A percentile compares a stretch with the other conserved stretches of the same genome.
These are phyloP conservation scores for Labrus mixtus DNA, from an alignment of 2,113 vertebrate species.

Conservation along the genomic window DNA sequence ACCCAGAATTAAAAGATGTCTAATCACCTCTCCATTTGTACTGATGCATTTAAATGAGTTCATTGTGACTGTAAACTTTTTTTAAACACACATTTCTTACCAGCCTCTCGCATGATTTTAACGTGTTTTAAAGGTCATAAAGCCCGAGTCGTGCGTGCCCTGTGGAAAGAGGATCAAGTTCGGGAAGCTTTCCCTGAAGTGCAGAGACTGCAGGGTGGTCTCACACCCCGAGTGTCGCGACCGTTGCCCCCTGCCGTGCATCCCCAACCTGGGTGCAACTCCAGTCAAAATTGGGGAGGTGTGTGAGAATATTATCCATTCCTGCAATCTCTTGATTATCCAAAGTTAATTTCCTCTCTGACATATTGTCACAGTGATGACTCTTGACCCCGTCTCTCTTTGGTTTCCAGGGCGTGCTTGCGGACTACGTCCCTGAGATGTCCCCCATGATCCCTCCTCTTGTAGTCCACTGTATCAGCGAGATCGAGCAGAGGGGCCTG, in stretches of 20 bases:
- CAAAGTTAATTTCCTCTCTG: not conserved
- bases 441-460: constrained; percentile 96
- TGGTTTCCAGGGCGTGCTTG: constrained; percentile 86
- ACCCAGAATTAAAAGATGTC: not conserved
- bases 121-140: constrained; percentile 89
- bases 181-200: constrained; percentile 94
- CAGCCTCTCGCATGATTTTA: not conserved
- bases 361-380: not conserved
- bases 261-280: constrained; percentile 88
- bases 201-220: constrained; percentile 93
- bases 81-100: too few species aligned
- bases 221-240: constrained; percentile 94
- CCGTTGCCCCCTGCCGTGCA: constrained; percentile 95
- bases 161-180: constrained; percentile 98
- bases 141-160: constrained; percentile 96
- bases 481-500: constrained; percentile 96
- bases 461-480: constrained; percentile 94
- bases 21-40: not conserved
- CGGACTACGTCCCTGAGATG: constrained; percentile 90
- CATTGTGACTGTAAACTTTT: too few species aligned
- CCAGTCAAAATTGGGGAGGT: constrained; percentile 93
- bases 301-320: not conserved
- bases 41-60: constrained; percentile 3
- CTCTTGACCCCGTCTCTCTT: not conserved
- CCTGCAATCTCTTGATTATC: not conserved